Evolutionary conservation across 2,797 vertebrate genomes (phyloP), one percentile per base, ranked within the genome.

Genomic region (Catostomus latipinnis): DNA sequence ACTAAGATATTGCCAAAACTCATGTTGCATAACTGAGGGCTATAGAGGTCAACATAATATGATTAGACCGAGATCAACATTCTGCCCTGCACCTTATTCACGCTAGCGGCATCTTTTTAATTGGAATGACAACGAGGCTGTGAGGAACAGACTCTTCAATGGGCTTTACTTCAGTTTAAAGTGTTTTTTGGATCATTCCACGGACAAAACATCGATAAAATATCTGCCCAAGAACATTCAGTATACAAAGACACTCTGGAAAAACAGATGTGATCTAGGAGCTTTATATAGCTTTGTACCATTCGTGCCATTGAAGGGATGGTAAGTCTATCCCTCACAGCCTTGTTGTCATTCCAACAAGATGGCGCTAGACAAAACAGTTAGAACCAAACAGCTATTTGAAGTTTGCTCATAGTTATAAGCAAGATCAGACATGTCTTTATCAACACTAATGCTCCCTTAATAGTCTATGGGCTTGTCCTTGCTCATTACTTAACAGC

Each of bases 351-450:
- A 22, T 22, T 22, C 22, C 22, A 22, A 22, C 0, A 34, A 34
- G 34, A 34, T 34, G 4, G 34, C 34, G 34, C 34, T 34, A 34
- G 34, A 7, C 50, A 45, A 46, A 8, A 65, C 5, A 8, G 2
- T 78, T 12, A 22, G 6, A 71, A 77, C 8, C 12, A 71, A 46
- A 67, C 34, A 12, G 16, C 56, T 60, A 34, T 67, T 57, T 34
- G 34, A 34, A 34, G 34, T 34, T 34, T 18, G 3, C 8, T 50
- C 8, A 11, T 8, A 75, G 57, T 70, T 45, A 18, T 52, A 77
- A 78, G 45, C 54, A 69, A 68, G 65, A 69, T 68, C 13, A 34
- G 54, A 11, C 48, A 65, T 14, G 14, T 34, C 43, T 49, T 56
- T 10, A 71, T 63, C 43, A 63, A 12, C 49, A 46, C 2, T 34